These are phyloP conservation scores for Imbricaverruca yamaguchii DNA, from an alignment of 2,888 invertebrate genomes.

Conservation along the genomic window DNA sequence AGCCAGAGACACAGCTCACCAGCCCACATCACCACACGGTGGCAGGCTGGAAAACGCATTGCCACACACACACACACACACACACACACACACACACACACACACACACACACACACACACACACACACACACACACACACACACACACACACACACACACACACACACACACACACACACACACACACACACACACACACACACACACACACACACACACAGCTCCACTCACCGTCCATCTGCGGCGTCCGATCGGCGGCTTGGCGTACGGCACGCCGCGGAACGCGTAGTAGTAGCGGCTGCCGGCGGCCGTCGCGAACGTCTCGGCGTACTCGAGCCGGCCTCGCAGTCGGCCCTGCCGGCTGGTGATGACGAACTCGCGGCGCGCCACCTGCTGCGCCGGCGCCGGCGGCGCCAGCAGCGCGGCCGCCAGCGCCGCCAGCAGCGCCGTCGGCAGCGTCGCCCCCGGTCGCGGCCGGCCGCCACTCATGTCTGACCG, in stretches of 20 bases:
- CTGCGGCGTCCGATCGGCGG: background rate
- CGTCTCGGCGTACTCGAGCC: constrained; percentile 4
- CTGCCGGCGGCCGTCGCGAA: background rate
- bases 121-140: too few relatives aligned
- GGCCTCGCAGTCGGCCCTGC: background rate
- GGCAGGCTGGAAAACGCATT: too few relatives aligned
- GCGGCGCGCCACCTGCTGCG: constrained; percentile 7
- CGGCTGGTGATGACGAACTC: background rate
- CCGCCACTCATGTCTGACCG: background rate
- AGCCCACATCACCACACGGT: too few relatives aligned
- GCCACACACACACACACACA: too few relatives aligned
- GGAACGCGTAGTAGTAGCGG: constrained; percentile 11
- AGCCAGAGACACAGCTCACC: too few relatives aligned
- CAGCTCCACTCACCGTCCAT: background rate
- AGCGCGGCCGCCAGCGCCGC: background rate
- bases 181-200: too few relatives aligned
- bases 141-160: too few relatives aligned
- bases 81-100: too few relatives aligned
- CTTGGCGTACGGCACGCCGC: background rate
- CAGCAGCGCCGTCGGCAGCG: background rate
- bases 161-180: too few relatives aligned
- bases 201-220: too few relatives aligned
- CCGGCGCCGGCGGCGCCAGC: background rate
- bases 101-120: too few relatives aligned
- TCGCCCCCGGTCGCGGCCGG: background rate